phyloP scores from a whole-genome alignment of 2,888 invertebrate genomes.

The Idaea straminata region DNA sequence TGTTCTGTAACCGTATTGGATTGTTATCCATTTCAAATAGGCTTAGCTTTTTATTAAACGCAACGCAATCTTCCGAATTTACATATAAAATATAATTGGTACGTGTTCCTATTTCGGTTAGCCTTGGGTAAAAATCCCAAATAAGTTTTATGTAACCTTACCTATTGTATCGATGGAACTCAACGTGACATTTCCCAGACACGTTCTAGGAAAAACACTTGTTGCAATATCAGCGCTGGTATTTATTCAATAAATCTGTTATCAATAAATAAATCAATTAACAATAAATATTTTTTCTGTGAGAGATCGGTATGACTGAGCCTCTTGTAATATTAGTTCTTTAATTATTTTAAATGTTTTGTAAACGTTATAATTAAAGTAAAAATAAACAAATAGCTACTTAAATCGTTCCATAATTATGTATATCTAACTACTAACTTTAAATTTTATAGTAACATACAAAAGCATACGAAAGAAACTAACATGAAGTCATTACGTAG shows the following conservation, averaged over 20 bases:
- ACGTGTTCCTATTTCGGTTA: constrained; percentile 14
- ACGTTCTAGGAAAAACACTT: constrained; percentile 5
- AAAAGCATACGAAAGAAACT: not conserved
- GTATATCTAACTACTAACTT: not conserved
- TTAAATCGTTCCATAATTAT: no score
- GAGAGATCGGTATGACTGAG: no score
- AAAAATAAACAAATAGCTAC: no score
- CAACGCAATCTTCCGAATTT: constrained; percentile 23
- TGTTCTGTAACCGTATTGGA: constrained; percentile 14
- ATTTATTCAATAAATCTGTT: no score
- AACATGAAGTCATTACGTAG: constrained; percentile 2
- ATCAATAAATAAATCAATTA: no score
- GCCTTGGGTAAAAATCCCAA: not conserved
- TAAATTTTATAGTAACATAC: not conserved
- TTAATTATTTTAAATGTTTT: no score
- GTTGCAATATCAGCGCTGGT: not conserved
- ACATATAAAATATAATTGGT: constrained; percentile 23
- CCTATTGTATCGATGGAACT: not conserved
- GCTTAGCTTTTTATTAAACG: constrained; percentile 16
- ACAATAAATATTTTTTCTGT: no score
- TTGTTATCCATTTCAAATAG: not conserved
- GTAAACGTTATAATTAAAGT: no score
- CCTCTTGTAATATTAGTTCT: no score
- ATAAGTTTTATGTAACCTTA: not conserved
- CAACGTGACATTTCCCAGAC: not conserved